Conservation (phyloP, 1,140 invertebrate genomes). For the Orchesella cincta region DNA sequence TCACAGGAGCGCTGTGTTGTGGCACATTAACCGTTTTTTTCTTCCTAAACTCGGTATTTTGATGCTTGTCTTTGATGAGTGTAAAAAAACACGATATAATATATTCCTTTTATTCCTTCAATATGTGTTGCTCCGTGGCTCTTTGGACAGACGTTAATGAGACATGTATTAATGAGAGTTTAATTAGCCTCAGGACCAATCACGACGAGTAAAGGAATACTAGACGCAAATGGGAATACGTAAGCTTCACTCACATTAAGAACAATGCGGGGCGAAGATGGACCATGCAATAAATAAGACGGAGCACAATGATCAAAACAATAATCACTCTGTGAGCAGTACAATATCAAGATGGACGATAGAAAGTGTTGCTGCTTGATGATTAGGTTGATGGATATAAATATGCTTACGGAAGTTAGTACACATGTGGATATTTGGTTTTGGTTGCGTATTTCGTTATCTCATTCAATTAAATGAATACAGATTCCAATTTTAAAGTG, state of each 20-base stretch:
- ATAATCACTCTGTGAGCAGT: not conserved
- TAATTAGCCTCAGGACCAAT: slow-evolving; percentile 47
- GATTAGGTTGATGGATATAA: not conserved
- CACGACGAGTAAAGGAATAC: slow-evolving; percentile 22
- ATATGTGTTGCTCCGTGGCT: not conserved
- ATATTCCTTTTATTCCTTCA: not conserved
- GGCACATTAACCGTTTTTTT: not conserved
- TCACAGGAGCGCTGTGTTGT: not conserved
- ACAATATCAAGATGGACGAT: too few species aligned
- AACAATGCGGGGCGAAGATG: slow-evolving; percentile 3
- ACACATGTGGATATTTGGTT: too few species aligned
- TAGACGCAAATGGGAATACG: not conserved
- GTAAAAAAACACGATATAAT: not conserved
- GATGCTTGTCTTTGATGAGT: not conserved
- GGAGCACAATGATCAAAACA: slow-evolving; percentile 7
- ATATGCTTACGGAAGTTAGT: not conserved
- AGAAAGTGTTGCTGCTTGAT: too few species aligned
- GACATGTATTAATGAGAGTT: slow-evolving; percentile 50
- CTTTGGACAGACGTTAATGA: slow-evolving; percentile 45
- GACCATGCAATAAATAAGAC: not conserved
- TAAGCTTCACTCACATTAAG: not conserved
- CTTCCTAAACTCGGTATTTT: not conserved
- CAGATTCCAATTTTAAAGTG: not conserved
- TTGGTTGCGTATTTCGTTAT: not conserved
- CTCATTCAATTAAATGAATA: not conserved